A percentile compares a stretch with the other conserved stretches of the same genome.
phyloP scores from a whole-genome alignment of 2,888 invertebrate genomes.

The Tetrapedia diversipes region DNA sequence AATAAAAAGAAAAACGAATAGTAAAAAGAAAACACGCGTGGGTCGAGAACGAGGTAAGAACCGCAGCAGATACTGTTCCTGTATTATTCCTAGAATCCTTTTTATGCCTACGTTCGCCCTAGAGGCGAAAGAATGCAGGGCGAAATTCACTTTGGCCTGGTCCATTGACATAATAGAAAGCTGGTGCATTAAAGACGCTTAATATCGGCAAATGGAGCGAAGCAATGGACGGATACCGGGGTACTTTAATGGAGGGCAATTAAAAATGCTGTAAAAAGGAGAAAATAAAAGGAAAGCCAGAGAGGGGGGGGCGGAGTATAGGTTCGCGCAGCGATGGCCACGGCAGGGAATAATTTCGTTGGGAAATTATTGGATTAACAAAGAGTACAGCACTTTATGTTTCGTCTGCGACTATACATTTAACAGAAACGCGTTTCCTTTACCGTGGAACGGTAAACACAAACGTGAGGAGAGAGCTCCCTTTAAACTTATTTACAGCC shows the following conservation, averaged over 20 bases:
- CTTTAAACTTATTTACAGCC: slow-evolving; percentile 3
- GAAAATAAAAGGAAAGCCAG: background rate
- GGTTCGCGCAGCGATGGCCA: background rate
- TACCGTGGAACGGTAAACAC: slow-evolving; percentile 8
- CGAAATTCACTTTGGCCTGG: slow-evolving; percentile 13
- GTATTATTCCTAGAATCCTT: background rate
- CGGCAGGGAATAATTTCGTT: slow-evolving; percentile 33
- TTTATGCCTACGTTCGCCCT: too few species aligned
- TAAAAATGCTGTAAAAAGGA: slow-evolving; percentile 25
- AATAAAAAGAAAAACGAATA: too few species aligned
- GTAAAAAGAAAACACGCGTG: too few species aligned
- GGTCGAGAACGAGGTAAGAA: too few species aligned
- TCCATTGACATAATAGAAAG: slow-evolving; percentile 25
- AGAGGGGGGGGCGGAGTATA: background rate
- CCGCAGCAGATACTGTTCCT: too few species aligned
- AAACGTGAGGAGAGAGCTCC: background rate
- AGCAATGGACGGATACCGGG: slow-evolving; percentile 10
- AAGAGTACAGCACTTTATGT: slow-evolving; percentile 29
- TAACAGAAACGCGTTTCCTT: slow-evolving; percentile 3
- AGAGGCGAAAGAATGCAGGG: background rate
- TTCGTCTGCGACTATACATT: slow-evolving; percentile 20
- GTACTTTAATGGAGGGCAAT: slow-evolving; percentile 27
- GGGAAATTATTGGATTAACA: slow-evolving; percentile 37
- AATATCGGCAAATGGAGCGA: slow-evolving; percentile 34
- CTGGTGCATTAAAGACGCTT: slow-evolving; percentile 27